Evolutionary conservation across 2,797 vertebrate genomes (phyloP), one percentile per base, ranked within the genome.

Genomic region (Cynopterus sphinx): DNA sequence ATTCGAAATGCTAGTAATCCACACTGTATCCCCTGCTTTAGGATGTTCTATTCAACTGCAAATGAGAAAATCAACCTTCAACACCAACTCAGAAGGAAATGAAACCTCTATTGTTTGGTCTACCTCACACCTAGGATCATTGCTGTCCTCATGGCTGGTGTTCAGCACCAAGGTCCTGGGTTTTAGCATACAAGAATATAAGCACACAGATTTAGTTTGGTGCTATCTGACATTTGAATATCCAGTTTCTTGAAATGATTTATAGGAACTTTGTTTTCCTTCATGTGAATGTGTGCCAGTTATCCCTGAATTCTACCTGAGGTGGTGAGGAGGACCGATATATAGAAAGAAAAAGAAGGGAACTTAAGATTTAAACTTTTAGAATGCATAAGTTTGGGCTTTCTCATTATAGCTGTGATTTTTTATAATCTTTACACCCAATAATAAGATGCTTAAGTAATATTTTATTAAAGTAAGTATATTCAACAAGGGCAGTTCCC

Each of bases 401-500:
- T 97, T 74, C 36, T 92, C 90, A 74, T 93, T 91, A 75, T 96
- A 96, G 87, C 59, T 95, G 43, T 94, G 91, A 87, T 61, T 97
- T 97, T 87, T 81, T 94, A 36, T 71, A 92, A 96, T 28, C 49
- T 71, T 97, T 95, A 55, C 93, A 94, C 90, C 97, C 91, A 88
- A 73, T 97, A 74, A 77, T 97, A 74, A 77, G 71, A 97, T 89
- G 43, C 41, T 95, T 13, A 71, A 96, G 73, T 98, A 51, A 59
- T 87, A 94, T 97, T 97, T 97, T 90, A 97, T 97, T 96, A 93
- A 97, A 95, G 90, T 96, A 88, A 95, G 59, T 93, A 61, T 85
- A 97, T 95, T 97, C 85, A 97, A 96, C 78, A 91, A 95, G 91
- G 94, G 96, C 81, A 39, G 67, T 95, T 97, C 24, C 78, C 95